Evolutionary conservation across 2,888 invertebrate genomes (phyloP), one percentile per base, ranked within the genome.

Genomic region (Drosophila paramelanica): DNA sequence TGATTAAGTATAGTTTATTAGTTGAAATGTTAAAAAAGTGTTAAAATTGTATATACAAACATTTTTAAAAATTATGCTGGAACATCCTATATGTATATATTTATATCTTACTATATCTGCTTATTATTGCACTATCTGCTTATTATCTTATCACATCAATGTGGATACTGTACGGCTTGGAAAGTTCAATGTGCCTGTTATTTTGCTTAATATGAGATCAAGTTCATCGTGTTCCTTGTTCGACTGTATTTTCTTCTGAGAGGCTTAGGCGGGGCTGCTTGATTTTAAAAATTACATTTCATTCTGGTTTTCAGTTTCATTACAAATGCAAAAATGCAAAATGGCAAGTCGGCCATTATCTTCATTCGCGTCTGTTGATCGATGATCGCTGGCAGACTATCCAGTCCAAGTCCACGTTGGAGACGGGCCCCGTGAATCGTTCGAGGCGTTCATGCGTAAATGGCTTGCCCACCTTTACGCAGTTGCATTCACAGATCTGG

Each of bases 241-340:
- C 20, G 38, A 7, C 25, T 55, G 47, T 17, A 25, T 31, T 20
- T 46, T 14, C 25, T 27, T 61, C 10, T 45, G 20, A 20, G 23
- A 13, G 31, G 45, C 41, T 53, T 55, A 10, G 64, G 50, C 45
- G 61, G 52, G 62, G 67, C 51, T 53, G 76, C 53, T 62, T 70
- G 70, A 67, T 64, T 66, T 58, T 70, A 47, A 67, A 31, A 90
- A 89, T 89, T 82, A 81, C 83, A 89, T 89, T 89, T 90, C 81
- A 82, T 89, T 90, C 90, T 89, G 90, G 89, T 90, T 90, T 90
- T 90, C 81, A 79, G 89, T 90, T 91, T 89, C 90, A 91, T 91
- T 91, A 90, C 90, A 89, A 91, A 91, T 91, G 90, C 91, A 91
- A 90, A 90, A 90, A 88, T 90, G 89, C 86, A 88, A 88, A 89